A percentile compares a stretch with the other conserved stretches of the same genome.
Conservation (phyloP, 2,113 vertebrate genomes). For the Aleadryas rufinucha region DNA sequence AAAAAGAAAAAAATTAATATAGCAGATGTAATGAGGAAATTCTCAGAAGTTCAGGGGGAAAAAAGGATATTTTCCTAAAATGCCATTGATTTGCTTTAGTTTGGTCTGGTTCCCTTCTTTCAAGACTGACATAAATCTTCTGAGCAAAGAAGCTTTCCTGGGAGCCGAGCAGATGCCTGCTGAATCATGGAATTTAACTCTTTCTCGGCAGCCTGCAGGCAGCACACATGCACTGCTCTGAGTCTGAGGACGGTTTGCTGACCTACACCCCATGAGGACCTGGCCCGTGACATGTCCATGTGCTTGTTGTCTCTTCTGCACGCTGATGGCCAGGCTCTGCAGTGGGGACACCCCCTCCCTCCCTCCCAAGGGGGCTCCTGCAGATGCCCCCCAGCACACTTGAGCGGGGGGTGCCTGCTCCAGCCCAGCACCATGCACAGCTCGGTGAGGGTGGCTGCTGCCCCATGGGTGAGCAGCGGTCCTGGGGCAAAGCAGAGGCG, state of each 20-base stretch:
- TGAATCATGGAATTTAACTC: conserved; percentile 40
- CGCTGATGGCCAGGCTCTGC: accelerated
- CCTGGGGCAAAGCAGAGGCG: not conserved
- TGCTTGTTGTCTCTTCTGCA: not conserved
- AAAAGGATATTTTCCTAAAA: not conserved
- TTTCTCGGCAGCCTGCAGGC: not conserved
- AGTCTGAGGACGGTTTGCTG: not conserved
- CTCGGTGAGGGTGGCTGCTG: not conserved
- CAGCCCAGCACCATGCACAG: not conserved
- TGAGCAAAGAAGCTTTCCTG: conserved; percentile 10
- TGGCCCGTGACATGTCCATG: not conserved
- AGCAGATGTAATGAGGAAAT: not conserved
- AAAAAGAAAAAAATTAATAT: not conserved
- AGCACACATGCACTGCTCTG: not conserved
- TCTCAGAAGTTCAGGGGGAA: not conserved
- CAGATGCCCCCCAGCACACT: accelerated
- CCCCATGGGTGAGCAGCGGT: accelerated
- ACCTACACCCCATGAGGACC: too few relatives aligned
- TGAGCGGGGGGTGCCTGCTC: not conserved
- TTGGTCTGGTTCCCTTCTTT: conserved; percentile 6
- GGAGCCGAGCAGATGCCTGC: not conserved
- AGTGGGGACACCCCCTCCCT: not conserved
- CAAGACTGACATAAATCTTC: conserved; percentile 23
- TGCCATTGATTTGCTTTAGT: not conserved
- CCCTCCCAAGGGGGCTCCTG: not conserved